Base-by-base conservation (phyloP, 2,113 vertebrate species). In the Chaetodon trifascialis region DNA sequence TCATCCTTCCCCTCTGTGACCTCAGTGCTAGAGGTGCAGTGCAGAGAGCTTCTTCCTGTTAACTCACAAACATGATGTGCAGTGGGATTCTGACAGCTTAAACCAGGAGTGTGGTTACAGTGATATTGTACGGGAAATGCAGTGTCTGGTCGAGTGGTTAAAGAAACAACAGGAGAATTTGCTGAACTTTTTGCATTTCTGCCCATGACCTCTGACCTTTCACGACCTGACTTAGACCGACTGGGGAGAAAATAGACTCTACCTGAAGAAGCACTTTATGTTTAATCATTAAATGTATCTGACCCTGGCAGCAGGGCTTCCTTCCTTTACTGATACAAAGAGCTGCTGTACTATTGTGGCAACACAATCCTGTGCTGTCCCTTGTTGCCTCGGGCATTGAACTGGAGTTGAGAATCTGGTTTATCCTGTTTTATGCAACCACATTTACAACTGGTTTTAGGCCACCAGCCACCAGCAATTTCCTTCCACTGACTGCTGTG, bases 361-460 rank as follows among this genome's bases (percentile, higher is more conserved):
- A 14, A 82, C 73, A 70, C 84, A 78, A 62, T 78, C 63, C 38
- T 21, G 25, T 69, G 59, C 58, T 86, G 64, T 78, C 62, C 68
- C 30, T 73, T n/a, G n/a, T 73, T 81, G 76, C 84, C 60, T 74
- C 52, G 6, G 83, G 81, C 36, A 11, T 62, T 62, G 34, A 69
- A 66, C 60, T 73, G 30, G 49, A 55, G 86, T 85, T 67, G 83
- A 82, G 66, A 81, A 93, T 91, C 93, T 67, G 88, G 93, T 93
- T 92, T 56, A 60, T 91, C 94, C 87, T 81, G 93, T 94, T 93
- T 65, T 25, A 14, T 52, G 84, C 59, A 55, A 69, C 55, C 70
- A 74, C 86, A 8, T 72, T 84, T 87, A 12, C 62, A 73, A 54
- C 72, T 72, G 64, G 7, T 73, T 89, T 72, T 36, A 19, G 10